A percentile compares a stretch with the other conserved stretches of the same genome.
These are phyloP conservation scores for Ylistrum balloti DNA, from an alignment of 1,140 invertebrate genomes.

Conservation along the genomic window DNA sequence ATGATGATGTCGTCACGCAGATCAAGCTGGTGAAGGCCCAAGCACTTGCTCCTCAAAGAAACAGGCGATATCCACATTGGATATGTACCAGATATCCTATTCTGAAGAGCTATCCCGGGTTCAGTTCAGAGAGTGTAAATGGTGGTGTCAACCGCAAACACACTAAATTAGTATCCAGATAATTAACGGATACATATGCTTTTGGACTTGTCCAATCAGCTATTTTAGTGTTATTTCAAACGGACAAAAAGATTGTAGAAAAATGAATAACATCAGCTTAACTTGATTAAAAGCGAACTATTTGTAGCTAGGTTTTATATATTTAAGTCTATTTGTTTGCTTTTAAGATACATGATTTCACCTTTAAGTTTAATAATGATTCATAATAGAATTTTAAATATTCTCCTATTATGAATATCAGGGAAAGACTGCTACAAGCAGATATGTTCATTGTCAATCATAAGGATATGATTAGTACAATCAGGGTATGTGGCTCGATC, in stretches of 20 bases:
- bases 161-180: neutral
- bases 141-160: neutral
- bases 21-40: neutral
- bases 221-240: neutral
- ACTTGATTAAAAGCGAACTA: neutral
- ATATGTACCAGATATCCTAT: neutral
- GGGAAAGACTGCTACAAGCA: constrained; percentile 24
- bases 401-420: neutral
- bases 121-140: neutral
- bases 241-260: neutral
- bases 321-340: neutral
- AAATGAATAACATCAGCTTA: neutral
- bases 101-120: neutral
- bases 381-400: neutral
- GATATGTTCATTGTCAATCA: constrained; percentile 7
- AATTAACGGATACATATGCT: neutral
- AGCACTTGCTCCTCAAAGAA: neutral
- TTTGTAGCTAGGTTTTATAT: neutral
- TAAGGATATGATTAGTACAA: neutral
- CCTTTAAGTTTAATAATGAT: neutral
- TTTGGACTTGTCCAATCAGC: neutral
- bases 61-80: neutral
- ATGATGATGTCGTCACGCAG: neutral
- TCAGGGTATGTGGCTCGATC: constrained; percentile 1
- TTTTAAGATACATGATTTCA: neutral